These are phyloP conservation scores for Leptoclinus maculatus DNA, from an alignment of 2,797 vertebrate species.

Conservation along the genomic window DNA sequence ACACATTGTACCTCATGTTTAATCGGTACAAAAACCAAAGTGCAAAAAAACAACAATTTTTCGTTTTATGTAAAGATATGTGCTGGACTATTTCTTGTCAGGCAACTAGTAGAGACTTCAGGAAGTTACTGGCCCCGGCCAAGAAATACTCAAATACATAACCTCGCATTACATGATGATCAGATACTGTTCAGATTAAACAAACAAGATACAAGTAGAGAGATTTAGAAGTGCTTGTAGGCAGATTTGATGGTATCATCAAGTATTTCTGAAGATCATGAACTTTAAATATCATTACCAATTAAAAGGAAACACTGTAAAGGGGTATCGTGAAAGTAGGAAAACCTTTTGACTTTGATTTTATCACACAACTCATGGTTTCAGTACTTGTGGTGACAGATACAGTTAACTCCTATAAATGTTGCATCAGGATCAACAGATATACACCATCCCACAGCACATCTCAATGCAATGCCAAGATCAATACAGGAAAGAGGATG, in stretches of 20 bases:
- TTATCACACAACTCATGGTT: slow-evolving; percentile 16
- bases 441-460: slow-evolving; percentile 23
- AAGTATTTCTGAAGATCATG: neutral
- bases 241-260: neutral
- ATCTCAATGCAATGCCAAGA: slow-evolving; percentile 41
- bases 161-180: neutral
- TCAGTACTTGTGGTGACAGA: slow-evolving; percentile 19
- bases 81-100: neutral
- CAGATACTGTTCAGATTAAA: neutral
- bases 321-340: neutral
- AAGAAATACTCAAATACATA: neutral
- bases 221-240: neutral
- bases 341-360: slow-evolving; percentile 42
- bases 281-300: slow-evolving; percentile 2
- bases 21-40: neutral
- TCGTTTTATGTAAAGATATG: neutral
- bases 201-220: neutral
- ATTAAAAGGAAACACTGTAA: slow-evolving; percentile 2
- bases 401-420: slow-evolving; percentile 33
- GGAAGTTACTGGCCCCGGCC: neutral
- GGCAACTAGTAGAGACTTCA: neutral
- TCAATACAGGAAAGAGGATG: slow-evolving; percentile 60
- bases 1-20: neutral
- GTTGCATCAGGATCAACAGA: slow-evolving; percentile 41
- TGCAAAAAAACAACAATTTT: neutral